Percentiles rank a stretch among this genome's conserved stretches.
Conservation (phyloP, 2,888 invertebrate species). For the Habroteleia sp. region DNA sequence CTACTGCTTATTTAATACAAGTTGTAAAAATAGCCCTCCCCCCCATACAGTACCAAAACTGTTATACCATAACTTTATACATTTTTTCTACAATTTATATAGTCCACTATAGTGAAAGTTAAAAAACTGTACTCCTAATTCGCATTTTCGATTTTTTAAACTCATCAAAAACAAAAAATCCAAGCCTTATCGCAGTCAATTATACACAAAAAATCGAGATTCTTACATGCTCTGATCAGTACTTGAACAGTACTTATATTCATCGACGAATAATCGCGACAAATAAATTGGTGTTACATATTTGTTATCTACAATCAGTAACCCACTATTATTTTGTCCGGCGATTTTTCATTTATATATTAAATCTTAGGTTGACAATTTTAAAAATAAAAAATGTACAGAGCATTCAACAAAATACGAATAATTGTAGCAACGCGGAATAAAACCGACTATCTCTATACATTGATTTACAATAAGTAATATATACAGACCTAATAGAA, state of each 20-base stretch:
- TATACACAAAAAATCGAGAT: conserved; percentile 19
- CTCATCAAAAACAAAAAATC: conserved; percentile 16
- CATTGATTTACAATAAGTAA: conserved; percentile 28
- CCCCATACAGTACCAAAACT: conserved; percentile 79
- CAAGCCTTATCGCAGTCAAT: conserved; percentile 31
- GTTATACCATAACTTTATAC: conserved; percentile 70
- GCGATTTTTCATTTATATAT: no score
- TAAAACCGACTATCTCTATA: conserved; percentile 22
- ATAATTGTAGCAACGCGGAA: conserved; percentile 8
- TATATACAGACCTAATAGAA: conserved; percentile 21
- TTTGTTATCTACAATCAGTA: conserved; percentile 11
- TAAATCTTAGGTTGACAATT: not conserved
- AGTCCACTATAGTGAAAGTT: conserved; percentile 63
- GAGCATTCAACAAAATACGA: conserved; percentile 9
- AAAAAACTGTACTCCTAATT: conserved; percentile 44
- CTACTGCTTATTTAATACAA: conserved; percentile 77
- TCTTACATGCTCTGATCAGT: conserved; percentile 6
- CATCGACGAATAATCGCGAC: no score
- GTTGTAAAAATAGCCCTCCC: conserved; percentile 80
- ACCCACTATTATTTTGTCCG: no score
- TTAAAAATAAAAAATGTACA: conserved; percentile 25
- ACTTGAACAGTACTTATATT: no score
- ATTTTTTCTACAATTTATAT: conserved; percentile 64
- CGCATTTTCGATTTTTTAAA: conserved; percentile 28
- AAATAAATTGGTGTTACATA: not conserved